Percentiles rank a stretch among this genome's conserved stretches.
Conservation (phyloP, 1,140 invertebrate genomes). For the Eueides isabella region DNA sequence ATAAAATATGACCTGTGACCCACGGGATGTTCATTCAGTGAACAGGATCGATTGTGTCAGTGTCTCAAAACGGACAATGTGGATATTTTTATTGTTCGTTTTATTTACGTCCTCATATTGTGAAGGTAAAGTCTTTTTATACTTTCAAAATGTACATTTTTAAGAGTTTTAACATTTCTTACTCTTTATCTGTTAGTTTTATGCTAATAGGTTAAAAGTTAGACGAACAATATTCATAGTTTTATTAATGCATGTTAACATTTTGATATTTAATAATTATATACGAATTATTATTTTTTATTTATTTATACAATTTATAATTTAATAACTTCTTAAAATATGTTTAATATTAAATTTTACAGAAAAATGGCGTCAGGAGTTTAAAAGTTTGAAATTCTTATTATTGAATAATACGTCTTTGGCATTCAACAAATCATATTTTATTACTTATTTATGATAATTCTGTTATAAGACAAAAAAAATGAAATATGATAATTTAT, state of each 20-base stretch:
- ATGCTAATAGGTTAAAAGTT: background rate
- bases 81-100: background rate
- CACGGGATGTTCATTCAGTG: conserved; percentile 41
- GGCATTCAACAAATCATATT: too few relatives aligned
- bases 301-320: background rate
- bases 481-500: background rate
- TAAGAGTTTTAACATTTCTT: background rate
- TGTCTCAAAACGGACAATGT: conserved; percentile 14
- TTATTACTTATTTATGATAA: too few relatives aligned
- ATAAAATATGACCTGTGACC: conserved; percentile 42
- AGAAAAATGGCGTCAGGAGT: background rate
- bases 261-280: too few relatives aligned
- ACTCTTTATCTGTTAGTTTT: background rate
- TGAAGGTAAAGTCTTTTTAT: background rate
- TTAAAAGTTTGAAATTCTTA: background rate
- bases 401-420: background rate
- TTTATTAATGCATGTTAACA: background rate
- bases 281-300: too few relatives aligned
- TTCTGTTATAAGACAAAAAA: too few relatives aligned
- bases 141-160: background rate
- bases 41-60: conserved; percentile 21
- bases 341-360: background rate
- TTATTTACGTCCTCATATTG: background rate
- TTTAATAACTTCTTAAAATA: background rate
- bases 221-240: background rate